Base-by-base conservation (phyloP, 2,888 invertebrate species). In the Andrena fulva region DNA sequence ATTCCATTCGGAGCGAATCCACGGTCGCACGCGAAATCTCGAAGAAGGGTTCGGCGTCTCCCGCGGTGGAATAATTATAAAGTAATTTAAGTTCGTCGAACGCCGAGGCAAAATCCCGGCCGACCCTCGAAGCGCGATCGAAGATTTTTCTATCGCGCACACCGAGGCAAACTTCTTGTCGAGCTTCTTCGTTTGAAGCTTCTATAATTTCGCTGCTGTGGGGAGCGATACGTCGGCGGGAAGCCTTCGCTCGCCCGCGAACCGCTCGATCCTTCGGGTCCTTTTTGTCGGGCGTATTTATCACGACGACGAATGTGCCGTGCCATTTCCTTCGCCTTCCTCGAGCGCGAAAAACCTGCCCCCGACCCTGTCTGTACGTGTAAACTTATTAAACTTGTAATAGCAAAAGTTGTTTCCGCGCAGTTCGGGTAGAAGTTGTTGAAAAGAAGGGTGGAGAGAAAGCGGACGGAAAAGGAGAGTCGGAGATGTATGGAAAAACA, bases 341-440 rank as follows among this genome's bases (percentile, higher is more conserved):
- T 20, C 20, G 42, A 27, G 20, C 54, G 80, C 67, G 78, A 64
- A 64, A 76, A 75, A 79, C 54, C 4, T 33, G 7, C 33, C 60
- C 50, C n/a, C 27, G 5, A n/a, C 20, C 12, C 31, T 52, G 64
- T 67, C 72, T 81, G 84, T 81, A 87, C 89, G 86, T 90, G 88
- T 91, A 91, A 93, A 93, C 92, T 92, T 92, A 93, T 93, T 92
- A 92, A 93, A 92, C 92, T 93, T 92, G 91, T 92, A 93, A 93
- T 92, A 91, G 92, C 91, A 89, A 93, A 92, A 93, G 92, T 93
- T 93, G 89, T 76, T 76, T 71, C 76, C 63, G 27, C 56, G 69
- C 35, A 66, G 72, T 27, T 60, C 35, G 68, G 56, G 31, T n/a
- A 71, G 50, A 85, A 77, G 64, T 82, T 72, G 73, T 16, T 74